Percentiles rank a stretch among this genome's conserved stretches.
Conservation (phyloP, 1,140 invertebrate species). For the Nebria ingens region DNA sequence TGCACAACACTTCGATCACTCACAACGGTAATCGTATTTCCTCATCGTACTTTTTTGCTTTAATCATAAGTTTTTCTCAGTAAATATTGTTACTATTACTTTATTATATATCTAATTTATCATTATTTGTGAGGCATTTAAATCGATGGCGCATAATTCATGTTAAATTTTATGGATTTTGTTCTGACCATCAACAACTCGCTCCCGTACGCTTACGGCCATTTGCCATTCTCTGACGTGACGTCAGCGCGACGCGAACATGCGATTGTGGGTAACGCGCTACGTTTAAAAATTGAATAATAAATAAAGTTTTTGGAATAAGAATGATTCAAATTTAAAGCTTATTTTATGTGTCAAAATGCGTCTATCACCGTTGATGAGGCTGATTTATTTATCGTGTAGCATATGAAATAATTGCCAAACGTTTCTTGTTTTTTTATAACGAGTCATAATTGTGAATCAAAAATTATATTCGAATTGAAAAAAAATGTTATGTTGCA, state of each 20-base stretch:
- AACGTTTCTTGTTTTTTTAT: too few relatives aligned
- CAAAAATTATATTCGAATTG: too few relatives aligned
- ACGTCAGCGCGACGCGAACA: not conserved
- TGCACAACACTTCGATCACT: not conserved
- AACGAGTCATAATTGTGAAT: too few relatives aligned
- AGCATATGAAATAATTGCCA: too few relatives aligned
- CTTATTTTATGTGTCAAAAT: too few relatives aligned
- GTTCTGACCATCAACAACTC: not conserved
- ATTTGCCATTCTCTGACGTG: not conserved
- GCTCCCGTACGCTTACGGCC: constrained; percentile 1
- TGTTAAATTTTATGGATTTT: not conserved
- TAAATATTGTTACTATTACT: not conserved
- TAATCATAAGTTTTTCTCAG: not conserved
- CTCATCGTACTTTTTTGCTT: not conserved
- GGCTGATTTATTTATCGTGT: too few relatives aligned
- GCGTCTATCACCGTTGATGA: too few relatives aligned
- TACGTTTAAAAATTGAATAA: too few relatives aligned
- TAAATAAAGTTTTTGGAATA: too few relatives aligned
- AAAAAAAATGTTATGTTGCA: too few relatives aligned
- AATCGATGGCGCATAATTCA: constrained; percentile 1
- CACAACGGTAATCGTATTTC: not conserved
- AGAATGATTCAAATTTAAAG: too few relatives aligned
- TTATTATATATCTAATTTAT: not conserved
- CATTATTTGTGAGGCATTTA: constrained; percentile 4
- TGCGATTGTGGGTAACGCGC: too few relatives aligned